Base-by-base conservation (phyloP, 2,113 vertebrate genomes). In the Falcunculus frontatus region DNA sequence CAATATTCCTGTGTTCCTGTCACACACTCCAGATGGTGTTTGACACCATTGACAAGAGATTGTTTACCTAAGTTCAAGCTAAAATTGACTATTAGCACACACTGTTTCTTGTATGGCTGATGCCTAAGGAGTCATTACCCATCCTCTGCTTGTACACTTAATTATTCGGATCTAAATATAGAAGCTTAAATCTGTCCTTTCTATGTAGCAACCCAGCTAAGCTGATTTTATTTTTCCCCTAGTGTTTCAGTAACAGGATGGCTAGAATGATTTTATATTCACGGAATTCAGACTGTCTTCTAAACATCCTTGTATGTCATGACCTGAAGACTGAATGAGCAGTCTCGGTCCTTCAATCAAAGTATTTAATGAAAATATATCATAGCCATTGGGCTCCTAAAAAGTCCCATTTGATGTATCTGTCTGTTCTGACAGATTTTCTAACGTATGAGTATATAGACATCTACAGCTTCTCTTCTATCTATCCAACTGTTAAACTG, bases 41-140 rank as follows among this genome's bases (percentile, higher is more conserved):
- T 96, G 68, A 85, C 67, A 80, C 67, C 67, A 62, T 4, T 90
- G 90, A 92, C 76, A 84, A 86, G 67, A 77, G 4, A 19, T 26
- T 92, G 79, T 94, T 95, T 96, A 95, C 55, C 44, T 59, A 90
- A 73, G 50, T 93, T 87, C 55, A 91, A 84, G 65, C n/a, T 67
- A 46, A 96, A 74, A 88, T 80, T 86, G 50, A 90, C 86, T 90
- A 62, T 50, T 93, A 93, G 63, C 3, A 7, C 50, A 73, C 55
- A 69, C 25, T 57, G 80, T 37, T 68, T 87, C 84, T 76, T 88
- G 10, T 46, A 77, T 16, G 55, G 42, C 42, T 92, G 59, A 93
- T 30, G 65, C 37, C 80, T 70, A 81, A 81, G 50, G 73, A 94
- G 57, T 74, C 73, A 77, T 92, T 92, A 93, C 23, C 33, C 76